These are phyloP conservation scores for Hirundichthys speculiger DNA, from an alignment of 2,113 vertebrate genomes.

Conservation along the genomic window DNA sequence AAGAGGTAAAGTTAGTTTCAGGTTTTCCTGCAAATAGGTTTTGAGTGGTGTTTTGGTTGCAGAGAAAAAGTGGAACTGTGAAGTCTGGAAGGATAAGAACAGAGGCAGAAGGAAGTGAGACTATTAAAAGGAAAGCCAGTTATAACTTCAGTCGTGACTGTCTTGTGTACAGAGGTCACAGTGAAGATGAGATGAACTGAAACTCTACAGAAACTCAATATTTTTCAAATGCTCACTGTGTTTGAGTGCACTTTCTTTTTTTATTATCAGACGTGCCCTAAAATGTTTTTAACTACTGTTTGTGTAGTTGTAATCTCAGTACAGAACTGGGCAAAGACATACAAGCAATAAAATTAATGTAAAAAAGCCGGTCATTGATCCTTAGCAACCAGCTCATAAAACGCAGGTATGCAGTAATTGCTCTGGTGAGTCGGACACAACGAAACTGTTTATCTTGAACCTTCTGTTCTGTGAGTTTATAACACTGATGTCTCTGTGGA, in stretches of 20 bases:
- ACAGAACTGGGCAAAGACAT: background rate
- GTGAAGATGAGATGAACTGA: background rate
- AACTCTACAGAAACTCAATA: background rate
- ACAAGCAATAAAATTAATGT: background rate
- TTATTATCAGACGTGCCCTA: background rate
- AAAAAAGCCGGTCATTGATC: background rate
- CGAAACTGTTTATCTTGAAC: background rate
- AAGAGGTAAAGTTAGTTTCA: background rate
- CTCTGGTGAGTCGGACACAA: background rate
- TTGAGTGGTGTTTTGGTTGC: background rate
- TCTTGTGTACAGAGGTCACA: slow-evolving; percentile 1
- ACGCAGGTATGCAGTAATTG: background rate
- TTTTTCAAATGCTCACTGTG: background rate
- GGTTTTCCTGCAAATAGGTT: slow-evolving; percentile 4
- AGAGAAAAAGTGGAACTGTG: slow-evolving; percentile 31
- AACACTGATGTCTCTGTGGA: background rate
- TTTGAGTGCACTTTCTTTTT: background rate
- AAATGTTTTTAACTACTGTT: background rate
- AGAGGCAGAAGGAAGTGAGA: slow-evolving; percentile 45
- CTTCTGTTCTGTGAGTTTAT: background rate
- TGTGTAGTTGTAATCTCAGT: background rate
- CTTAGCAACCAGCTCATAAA: slow-evolving; percentile 39
- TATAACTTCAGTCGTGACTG: background rate
- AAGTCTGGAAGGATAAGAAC: background rate
- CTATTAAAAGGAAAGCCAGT: slow-evolving; percentile 12